A percentile compares a stretch with the other conserved stretches of the same genome.
These are phyloP conservation scores for Drosophila sucinea DNA, from an alignment of 1,140 invertebrate species.

Conservation along the genomic window DNA sequence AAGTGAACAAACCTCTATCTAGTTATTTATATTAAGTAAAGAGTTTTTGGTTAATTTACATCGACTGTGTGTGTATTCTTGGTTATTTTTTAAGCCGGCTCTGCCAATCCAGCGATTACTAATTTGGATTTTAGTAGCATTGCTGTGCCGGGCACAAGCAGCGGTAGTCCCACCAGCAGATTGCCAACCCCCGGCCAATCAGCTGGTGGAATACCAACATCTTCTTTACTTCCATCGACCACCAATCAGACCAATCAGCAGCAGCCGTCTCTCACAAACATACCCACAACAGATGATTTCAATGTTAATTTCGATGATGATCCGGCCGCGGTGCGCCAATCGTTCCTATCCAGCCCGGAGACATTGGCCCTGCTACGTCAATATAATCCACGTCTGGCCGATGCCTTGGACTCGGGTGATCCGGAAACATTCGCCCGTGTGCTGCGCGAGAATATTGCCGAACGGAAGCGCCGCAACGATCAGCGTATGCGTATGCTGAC, in stretches of 20 bases:
- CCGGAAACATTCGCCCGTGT: slow-evolving; percentile 92
- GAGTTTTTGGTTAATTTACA: too few species aligned
- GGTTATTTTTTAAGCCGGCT: neutral
- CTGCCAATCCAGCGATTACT: slow-evolving; percentile 52
- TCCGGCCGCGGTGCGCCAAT: slow-evolving; percentile 93
- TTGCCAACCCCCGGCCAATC: slow-evolving; percentile 6
- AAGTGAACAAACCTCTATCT: too few species aligned
- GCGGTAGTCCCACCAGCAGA: slow-evolving; percentile 51
- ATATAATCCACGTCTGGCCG: slow-evolving; percentile 96
- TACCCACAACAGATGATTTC: slow-evolving; percentile 76
- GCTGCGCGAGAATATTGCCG: slow-evolving; percentile 91
- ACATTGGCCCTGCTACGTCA: slow-evolving; percentile 95
- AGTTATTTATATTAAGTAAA: too few species aligned
- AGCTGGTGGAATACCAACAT: slow-evolving; percentile 3
- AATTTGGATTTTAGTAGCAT: slow-evolving; percentile 93
- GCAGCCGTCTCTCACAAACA: slow-evolving; percentile 49
- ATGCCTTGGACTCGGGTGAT: slow-evolving; percentile 93
- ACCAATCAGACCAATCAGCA: slow-evolving; percentile 72
- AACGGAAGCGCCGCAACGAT: slow-evolving; percentile 90
- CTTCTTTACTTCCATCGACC: slow-evolving; percentile 1
- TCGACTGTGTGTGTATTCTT: neutral
- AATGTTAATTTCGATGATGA: slow-evolving; percentile 88
- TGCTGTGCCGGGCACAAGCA: slow-evolving; percentile 87
- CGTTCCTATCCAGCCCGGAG: slow-evolving; percentile 96
- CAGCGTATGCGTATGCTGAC: slow-evolving; percentile 92